Conservation (phyloP, 2,113 vertebrate genomes). For the Eurystomus gularis region DNA sequence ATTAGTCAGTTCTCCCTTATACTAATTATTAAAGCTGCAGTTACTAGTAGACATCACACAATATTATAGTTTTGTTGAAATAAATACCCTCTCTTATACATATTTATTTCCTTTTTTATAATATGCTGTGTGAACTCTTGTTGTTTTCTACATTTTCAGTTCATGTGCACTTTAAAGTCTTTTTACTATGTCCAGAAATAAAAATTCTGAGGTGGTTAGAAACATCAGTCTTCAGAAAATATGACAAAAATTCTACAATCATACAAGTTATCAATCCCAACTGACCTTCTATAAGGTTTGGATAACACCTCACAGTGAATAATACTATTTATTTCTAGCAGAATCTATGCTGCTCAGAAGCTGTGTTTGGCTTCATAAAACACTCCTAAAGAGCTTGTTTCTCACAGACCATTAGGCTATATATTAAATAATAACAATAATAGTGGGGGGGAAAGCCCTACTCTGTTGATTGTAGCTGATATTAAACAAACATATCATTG, state of each 20-base stretch:
- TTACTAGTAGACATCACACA: neutral
- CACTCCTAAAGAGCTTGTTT: neutral
- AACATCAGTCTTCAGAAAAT: neutral
- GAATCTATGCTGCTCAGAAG: neutral
- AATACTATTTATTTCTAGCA: neutral
- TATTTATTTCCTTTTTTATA: neutral
- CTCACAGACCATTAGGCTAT: neutral
- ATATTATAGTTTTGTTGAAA: neutral
- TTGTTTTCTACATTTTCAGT: neutral
- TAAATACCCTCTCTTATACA: neutral
- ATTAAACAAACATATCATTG: neutral
- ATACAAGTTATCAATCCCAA: neutral
- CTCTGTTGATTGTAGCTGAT: neutral
- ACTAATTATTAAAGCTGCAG: neutral
- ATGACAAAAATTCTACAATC: neutral
- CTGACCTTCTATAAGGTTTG: neutral
- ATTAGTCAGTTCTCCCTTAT: neutral
- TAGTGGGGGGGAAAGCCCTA: accelerated
- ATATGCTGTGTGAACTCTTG: neutral
- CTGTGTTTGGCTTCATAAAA: neutral
- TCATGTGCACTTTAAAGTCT: neutral
- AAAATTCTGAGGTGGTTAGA: neutral
- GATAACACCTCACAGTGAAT: neutral
- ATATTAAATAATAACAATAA: neutral
- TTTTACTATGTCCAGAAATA: neutral